Evolutionary conservation across 2,797 vertebrate species (phyloP).

Genomic region (Acrossocheilus wenchowensis): DNA sequence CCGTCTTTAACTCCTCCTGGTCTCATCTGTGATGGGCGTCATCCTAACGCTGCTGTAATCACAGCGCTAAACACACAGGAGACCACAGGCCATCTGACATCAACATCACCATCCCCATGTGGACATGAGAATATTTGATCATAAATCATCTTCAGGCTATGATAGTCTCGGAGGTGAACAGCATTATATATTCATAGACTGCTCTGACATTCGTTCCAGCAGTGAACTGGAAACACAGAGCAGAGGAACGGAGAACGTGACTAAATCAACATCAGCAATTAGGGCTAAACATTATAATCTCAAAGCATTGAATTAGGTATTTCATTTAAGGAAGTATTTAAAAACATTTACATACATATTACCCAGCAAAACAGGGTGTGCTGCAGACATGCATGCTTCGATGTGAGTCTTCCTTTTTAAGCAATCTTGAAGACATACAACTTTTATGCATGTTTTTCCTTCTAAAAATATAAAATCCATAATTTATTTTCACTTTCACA

Average conservation of each 20-base stretch:
- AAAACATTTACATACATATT: neutral
- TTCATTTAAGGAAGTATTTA: neutral
- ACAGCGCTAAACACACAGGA: conserved; percentile 51
- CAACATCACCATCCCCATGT: conserved; percentile 49
- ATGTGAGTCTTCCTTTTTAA: neutral
- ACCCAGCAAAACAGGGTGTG: neutral
- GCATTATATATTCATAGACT: neutral
- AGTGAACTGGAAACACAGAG: neutral
- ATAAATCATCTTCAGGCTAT: conserved; percentile 64
- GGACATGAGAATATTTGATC: conserved; percentile 57
- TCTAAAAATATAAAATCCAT: neutral
- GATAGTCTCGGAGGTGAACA: conserved; percentile 39
- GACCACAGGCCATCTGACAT: conserved; percentile 58
- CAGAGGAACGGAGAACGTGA: neutral
- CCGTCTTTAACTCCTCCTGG: neutral
- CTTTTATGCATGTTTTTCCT: neutral
- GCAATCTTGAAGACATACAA: neutral
- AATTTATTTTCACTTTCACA: neutral
- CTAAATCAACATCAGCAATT: neutral
- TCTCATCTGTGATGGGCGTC: neutral
- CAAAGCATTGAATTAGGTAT: neutral
- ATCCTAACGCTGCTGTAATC: conserved; percentile 25
- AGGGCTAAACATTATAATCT: neutral
- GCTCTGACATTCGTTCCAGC: neutral
- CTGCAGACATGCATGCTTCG: neutral